Evolutionary conservation across 1,140 invertebrate species (phyloP).

Genomic region (Cyrtorhinus lividipennis): DNA sequence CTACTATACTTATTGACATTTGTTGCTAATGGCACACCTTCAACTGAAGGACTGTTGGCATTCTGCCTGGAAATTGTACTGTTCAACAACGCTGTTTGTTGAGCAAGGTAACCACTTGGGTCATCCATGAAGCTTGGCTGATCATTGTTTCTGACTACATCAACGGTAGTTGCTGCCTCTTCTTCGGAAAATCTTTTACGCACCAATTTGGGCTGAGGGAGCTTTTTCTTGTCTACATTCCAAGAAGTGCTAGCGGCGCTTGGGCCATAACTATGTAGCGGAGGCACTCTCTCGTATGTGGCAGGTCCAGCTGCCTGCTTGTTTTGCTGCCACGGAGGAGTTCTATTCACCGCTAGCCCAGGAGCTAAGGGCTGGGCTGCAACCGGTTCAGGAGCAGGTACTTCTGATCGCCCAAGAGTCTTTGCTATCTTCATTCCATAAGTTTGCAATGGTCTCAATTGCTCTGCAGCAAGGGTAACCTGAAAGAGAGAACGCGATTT

Average conservation of each 20-base stretch:
- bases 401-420: neutral
- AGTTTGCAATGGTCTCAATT: neutral
- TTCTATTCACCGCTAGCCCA: slow-evolving; percentile 20
- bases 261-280: slow-evolving; percentile 45
- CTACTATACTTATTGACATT: slow-evolving; percentile 27
- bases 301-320: slow-evolving; percentile 26
- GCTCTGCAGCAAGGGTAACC: neutral
- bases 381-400: neutral
- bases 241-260: slow-evolving; percentile 42
- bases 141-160: slow-evolving; percentile 31
- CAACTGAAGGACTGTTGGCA: slow-evolving; percentile 24
- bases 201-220: slow-evolving; percentile 15
- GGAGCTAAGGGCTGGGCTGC: neutral
- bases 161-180: slow-evolving; percentile 43
- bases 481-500: too few relatives aligned
- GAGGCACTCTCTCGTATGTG: slow-evolving; percentile 50
- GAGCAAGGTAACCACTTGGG: slow-evolving; percentile 71
- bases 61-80: slow-evolving; percentile 66
- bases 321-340: slow-evolving; percentile 39
- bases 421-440: slow-evolving; percentile 1
- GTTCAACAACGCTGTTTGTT: slow-evolving; percentile 68
- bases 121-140: slow-evolving; percentile 58
- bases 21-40: slow-evolving; percentile 34
- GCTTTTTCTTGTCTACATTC: slow-evolving; percentile 39
- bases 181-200: slow-evolving; percentile 36